Base-by-base conservation (phyloP, 2,888 invertebrate species). In the Nemoura dubitans region DNA sequence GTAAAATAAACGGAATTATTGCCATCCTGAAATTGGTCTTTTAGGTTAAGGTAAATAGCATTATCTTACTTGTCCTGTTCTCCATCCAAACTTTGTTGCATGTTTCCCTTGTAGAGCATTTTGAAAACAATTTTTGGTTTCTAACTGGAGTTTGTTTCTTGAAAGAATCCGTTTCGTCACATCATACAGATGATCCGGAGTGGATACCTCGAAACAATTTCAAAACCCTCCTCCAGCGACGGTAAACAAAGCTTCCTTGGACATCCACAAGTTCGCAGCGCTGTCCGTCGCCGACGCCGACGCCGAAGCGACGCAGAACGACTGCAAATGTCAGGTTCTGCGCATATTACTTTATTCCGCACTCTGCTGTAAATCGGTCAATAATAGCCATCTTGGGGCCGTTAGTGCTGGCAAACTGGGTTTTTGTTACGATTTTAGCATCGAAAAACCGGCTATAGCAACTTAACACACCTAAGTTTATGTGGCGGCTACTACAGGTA, bases 101-200 rank as follows among this genome's bases (percentile, higher is more conserved):
- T 76, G 25, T 87, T 86, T 83, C 83, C 86, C 43, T 85, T 87
- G 43, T 82, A 87, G 7, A 87, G 83, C 87, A 87, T 87, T 85
- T 26, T 26, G 42, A 26, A 21, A 78, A 0, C 10, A 77, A 2
- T 80, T 85, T 59, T 59, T 59, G 3, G 36, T 36, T 36, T 6
- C 10, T 36, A 36, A 10, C 10, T 6, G 3, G 36, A 10, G 3
- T 6, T 36, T 36, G 10, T 36, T 36, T 36, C 36, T 36, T 36
- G 36, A 36, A 6, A 36, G n/a, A 36, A 36, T 36, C 36, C 36
- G 36, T 36, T 36, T 10, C 36, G 36, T 36, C 36, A 36, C 36
- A 36, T 36, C 3, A 6, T 36, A 10, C 10, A 3, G 36, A 36
- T 36, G 36, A 36, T 10, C 36, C 36, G 36, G 36, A 36, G 10